These are phyloP conservation scores for Embiotoca jacksoni DNA, from an alignment of 2,113 vertebrate species.

Conservation along the genomic window DNA sequence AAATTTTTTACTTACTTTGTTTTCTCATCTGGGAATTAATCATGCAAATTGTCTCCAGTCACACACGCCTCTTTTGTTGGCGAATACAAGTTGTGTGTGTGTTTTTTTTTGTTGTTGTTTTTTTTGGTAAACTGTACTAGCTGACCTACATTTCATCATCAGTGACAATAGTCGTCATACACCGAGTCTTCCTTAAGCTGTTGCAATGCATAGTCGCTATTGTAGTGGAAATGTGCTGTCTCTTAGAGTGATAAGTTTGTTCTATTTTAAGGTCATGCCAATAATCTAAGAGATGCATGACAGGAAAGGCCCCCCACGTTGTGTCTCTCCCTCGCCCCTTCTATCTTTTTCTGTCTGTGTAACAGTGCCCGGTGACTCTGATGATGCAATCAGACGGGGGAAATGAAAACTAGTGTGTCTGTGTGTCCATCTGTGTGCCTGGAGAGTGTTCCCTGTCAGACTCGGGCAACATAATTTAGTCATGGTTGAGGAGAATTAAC, in stretches of 20 bases:
- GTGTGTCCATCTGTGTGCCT: constrained; percentile 16
- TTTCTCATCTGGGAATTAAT: not conserved
- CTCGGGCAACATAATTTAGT: constrained; percentile 11
- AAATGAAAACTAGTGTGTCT: no score
- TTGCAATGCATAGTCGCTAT: not conserved
- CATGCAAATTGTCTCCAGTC: not conserved
- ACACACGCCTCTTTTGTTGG: not conserved
- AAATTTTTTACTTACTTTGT: not conserved
- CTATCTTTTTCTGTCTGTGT: not conserved
- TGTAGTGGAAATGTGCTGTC: not conserved
- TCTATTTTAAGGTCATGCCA: constrained; percentile 50
- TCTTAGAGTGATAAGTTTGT: constrained; percentile 1
- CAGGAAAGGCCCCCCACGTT: constrained; percentile 34
- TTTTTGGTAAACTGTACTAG: not conserved
- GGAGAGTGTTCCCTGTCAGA: constrained; percentile 9
- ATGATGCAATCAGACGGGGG: constrained; percentile 30
- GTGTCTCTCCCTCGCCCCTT: constrained; percentile 10
- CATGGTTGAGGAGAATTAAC: constrained; percentile 1
- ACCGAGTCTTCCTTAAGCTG: not conserved
- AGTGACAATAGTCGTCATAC: not conserved
- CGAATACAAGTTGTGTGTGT: not conserved
- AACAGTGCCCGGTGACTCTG: not conserved
- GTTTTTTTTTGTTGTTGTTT: not conserved
- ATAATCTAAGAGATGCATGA: constrained; percentile 37
- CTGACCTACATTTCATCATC: not conserved